Base-by-base conservation (phyloP, 2,797 vertebrate species). In the Falco rusticolus region DNA sequence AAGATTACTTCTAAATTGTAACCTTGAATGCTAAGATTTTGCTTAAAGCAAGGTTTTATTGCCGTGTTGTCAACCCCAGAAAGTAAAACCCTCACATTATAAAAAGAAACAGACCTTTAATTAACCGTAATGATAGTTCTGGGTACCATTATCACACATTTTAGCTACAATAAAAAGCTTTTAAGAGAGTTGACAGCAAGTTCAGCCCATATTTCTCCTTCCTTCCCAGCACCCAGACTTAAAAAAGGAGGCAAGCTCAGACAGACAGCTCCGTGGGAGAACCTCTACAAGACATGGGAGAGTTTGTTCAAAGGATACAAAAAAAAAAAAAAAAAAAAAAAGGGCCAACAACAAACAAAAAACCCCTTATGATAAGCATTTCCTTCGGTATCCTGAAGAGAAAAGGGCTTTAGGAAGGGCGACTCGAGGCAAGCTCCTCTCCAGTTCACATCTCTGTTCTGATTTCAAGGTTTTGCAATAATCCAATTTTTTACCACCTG, bases 81-180 rank as follows among this genome's bases (percentile, higher is more conserved):
- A 92, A 96, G 92, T 77, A 93, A 95, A 95, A 39, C 57, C 63
- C 82, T 94, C 87, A 18, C 83, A 71, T 94, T 81, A 91, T 68
- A 69, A 90, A 93, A 81, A 39, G 89, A 86, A 96, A 83, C 91
- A 96, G 95, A 78, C 93, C 94, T 89, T 97, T 97, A 96, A 97
- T 97, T 97, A 97, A 96, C 94, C 5, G 17, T 94, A 97, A 96
- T 93, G 92, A 91, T 93, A 93, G 93, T 87, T 91, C 95, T 96
- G 96, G 87, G 95, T 76, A 54, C 93, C 81, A 50, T 95, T 96
- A 96, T 65, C 74, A 75, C 81, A 95, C 85, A 63, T 89, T 89
- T 92, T 79, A 90, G 50, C 68, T 43, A 31, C 91, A 45, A 78
- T 81, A 66, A 94, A 96, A 89, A 79, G 79, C 72, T 86, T 96